phyloP scores from a whole-genome alignment of 2,888 invertebrate species.

The Spatulosminthurus flaviceps region DNA sequence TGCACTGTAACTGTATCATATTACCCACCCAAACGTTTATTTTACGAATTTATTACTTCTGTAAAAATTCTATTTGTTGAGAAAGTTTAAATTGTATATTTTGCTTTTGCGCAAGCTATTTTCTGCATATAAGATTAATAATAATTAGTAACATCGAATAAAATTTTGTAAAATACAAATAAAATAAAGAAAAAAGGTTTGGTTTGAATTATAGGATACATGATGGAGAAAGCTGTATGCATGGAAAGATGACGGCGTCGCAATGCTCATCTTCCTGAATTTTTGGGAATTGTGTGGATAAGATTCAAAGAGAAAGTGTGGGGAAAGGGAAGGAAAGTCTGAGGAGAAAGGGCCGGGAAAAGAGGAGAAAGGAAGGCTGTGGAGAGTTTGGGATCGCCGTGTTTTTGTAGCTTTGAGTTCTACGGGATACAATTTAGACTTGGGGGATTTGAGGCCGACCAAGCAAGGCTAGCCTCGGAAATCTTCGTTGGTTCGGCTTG shows the following conservation, averaged over 20 bases:
- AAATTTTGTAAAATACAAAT: too few relatives aligned
- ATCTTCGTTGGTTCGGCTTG: conserved; percentile 40
- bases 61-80: too few relatives aligned
- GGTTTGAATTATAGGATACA: background rate
- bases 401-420: background rate
- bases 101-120: too few relatives aligned
- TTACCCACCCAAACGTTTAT: too few relatives aligned
- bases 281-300: background rate
- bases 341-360: conserved; percentile 9
- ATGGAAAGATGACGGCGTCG: background rate
- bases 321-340: conserved; percentile 25
- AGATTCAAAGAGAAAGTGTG: background rate
- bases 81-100: too few relatives aligned
- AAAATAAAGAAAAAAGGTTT: too few relatives aligned
- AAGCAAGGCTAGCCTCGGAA: conserved; percentile 39
- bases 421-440: conserved; percentile 35
- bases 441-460: conserved; percentile 43
- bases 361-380: conserved; percentile 22
- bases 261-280: background rate
- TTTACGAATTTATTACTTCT: too few relatives aligned
- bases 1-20: too few relatives aligned
- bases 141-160: too few relatives aligned
- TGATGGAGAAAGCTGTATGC: background rate
- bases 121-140: too few relatives aligned
- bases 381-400: background rate